A percentile compares a stretch with the other conserved stretches of the same genome.
phyloP scores from a whole-genome alignment of 2,888 invertebrate genomes.

The Aplocera efformata region DNA sequence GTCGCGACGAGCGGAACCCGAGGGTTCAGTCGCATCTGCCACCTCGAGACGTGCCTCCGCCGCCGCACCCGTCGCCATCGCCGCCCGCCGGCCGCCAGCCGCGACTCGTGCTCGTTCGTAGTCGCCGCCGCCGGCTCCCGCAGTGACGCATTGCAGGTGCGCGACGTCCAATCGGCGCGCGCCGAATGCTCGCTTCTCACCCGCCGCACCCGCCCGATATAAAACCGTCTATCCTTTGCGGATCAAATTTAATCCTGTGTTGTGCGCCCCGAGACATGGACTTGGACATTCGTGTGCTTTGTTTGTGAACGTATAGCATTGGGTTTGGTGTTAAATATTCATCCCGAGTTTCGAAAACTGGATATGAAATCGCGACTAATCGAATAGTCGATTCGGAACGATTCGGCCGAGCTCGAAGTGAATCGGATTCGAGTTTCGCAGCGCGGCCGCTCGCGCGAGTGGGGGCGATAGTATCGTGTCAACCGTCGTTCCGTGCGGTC shows the following conservation, averaged over 20 bases:
- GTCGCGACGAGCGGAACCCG: slow-evolving; percentile 38
- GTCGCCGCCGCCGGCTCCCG: slow-evolving; percentile 45
- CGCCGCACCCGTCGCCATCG: slow-evolving; percentile 37
- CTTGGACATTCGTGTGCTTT: slow-evolving; percentile 63
- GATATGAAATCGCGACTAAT: slow-evolving; percentile 70
- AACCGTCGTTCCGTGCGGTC: slow-evolving; percentile 78
- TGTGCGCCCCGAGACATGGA: slow-evolving; percentile 78
- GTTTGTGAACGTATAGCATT: slow-evolving; percentile 50
- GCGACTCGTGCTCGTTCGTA: slow-evolving; percentile 32
- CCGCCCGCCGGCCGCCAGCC: slow-evolving; percentile 32
- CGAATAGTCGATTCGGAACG: slow-evolving; percentile 72
- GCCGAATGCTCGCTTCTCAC: slow-evolving; percentile 84
- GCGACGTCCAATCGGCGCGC: slow-evolving; percentile 88
- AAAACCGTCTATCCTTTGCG: slow-evolving; percentile 83
- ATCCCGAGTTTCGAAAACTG: slow-evolving; percentile 51
- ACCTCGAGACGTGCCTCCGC: slow-evolving; percentile 34
- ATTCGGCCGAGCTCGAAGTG: slow-evolving; percentile 68
- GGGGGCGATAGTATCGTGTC: slow-evolving; percentile 82
- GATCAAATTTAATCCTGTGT: slow-evolving; percentile 81
- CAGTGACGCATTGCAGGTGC: slow-evolving; percentile 93
- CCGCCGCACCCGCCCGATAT: slow-evolving; percentile 86
- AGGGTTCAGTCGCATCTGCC: slow-evolving; percentile 38
- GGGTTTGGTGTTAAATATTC: slow-evolving; percentile 44
- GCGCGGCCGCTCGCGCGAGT: slow-evolving; percentile 75
- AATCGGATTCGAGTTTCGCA: slow-evolving; percentile 72